A percentile compares a stretch with the other conserved stretches of the same genome.
These are phyloP conservation scores for Pithys albifrons DNA, from an alignment of 2,113 vertebrate genomes.

Conservation along the genomic window DNA sequence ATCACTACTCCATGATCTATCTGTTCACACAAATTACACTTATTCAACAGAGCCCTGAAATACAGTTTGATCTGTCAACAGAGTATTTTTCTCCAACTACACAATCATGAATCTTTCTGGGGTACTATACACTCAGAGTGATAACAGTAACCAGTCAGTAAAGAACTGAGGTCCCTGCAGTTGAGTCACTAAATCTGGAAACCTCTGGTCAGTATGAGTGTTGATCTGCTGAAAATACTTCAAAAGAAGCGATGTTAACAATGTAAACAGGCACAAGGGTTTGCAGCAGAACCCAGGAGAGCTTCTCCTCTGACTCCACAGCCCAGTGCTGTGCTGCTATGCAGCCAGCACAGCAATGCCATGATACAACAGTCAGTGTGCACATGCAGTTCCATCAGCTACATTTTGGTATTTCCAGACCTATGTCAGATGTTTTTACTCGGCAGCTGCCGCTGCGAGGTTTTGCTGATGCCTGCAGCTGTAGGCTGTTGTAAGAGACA, in stretches of 20 bases:
- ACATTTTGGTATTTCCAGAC: background rate
- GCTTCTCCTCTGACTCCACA: background rate
- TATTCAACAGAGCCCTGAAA: background rate
- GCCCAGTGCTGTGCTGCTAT: background rate
- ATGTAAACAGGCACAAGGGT: background rate
- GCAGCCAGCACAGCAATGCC: background rate
- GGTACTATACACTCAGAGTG: background rate
- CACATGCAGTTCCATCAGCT: background rate
- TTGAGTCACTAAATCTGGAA: background rate
- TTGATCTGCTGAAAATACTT: background rate
- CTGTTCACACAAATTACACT: background rate
- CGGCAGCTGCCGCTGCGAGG: background rate
- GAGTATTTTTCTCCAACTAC: background rate
- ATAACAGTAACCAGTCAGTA: background rate
- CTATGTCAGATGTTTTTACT: background rate
- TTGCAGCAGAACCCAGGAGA: background rate
- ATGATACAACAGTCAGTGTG: accelerated
- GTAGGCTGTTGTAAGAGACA: background rate
- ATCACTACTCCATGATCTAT: background rate
- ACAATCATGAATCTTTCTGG: background rate
- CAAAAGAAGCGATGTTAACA: background rate
- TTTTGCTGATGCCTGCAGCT: background rate
- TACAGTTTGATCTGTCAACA: background rate
- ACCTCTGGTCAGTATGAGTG: background rate
- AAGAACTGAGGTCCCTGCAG: background rate